phyloP scores from a whole-genome alignment of 2,113 vertebrate species.

The Glaucidium brasilianum region DNA sequence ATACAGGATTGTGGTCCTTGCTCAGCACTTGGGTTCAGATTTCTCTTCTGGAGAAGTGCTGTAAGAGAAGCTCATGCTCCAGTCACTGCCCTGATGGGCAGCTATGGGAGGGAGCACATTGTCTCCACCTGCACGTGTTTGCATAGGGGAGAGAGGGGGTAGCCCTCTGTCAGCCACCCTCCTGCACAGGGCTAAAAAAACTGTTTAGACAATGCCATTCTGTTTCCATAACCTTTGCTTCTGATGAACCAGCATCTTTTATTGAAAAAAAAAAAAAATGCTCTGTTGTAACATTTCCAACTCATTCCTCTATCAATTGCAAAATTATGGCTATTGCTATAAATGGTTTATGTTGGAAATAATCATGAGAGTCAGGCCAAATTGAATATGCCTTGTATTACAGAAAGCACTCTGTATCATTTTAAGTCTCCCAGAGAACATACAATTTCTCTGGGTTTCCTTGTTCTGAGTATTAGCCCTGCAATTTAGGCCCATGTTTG shows the following conservation, averaged over 20 bases:
- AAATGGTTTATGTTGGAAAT: slow-evolving; percentile 35
- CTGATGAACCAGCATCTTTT: slow-evolving; percentile 8
- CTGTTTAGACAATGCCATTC: not conserved
- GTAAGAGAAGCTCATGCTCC: not conserved
- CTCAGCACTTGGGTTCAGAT: not conserved
- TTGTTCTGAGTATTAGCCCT: slow-evolving; percentile 29
- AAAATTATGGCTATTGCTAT: slow-evolving; percentile 21
- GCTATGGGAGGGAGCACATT: not conserved
- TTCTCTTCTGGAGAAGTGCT: not conserved
- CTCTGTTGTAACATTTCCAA: not conserved
- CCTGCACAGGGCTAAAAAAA: not conserved
- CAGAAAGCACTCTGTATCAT: not conserved
- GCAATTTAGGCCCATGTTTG: slow-evolving; percentile 31
- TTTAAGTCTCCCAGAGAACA: slow-evolving; percentile 3
- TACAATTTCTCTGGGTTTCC: slow-evolving; percentile 7
- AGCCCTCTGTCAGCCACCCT: not conserved
- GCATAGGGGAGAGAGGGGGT: not conserved
- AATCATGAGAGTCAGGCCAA: not conserved
- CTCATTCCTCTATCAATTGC: not conserved
- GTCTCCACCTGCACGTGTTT: not conserved
- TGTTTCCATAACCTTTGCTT: not conserved
- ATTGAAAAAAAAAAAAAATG: not conserved
- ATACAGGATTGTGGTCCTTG: not conserved
- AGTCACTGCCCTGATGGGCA: not conserved
- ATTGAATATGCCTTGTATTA: not conserved